Evolutionary conservation across 2,797 vertebrate species (phyloP).

Genomic region (Sebastes matsubarae): DNA sequence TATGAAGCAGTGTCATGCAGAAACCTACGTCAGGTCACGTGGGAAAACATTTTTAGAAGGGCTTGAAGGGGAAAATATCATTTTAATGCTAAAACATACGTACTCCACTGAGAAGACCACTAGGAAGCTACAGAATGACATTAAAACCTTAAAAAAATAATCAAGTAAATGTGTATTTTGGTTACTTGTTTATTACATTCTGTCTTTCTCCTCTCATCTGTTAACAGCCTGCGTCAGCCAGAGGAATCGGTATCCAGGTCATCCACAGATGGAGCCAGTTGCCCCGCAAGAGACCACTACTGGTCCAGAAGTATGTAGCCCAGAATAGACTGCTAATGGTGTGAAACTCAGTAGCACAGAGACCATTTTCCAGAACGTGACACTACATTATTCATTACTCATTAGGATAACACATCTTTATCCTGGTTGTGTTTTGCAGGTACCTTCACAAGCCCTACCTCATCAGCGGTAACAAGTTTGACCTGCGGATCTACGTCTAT

Average conservation of each 20-base stretch:
- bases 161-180: no score
- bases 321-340: background rate
- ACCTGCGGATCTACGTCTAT: slow-evolving; percentile 96
- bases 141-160: no score
- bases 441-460: slow-evolving; percentile 99
- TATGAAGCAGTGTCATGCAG: no score
- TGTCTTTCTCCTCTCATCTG: background rate
- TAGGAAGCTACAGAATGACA: no score
- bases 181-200: background rate
- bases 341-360: background rate
- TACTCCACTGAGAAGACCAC: no score
- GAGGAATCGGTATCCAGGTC: slow-evolving; percentile 96
- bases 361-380: background rate
- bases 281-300: slow-evolving; percentile 92
- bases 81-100: no score
- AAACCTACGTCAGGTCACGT: no score
- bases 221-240: slow-evolving; percentile 92
- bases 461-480: slow-evolving; percentile 97
- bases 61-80: no score
- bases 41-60: no score
- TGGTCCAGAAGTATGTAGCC: slow-evolving; percentile 86
- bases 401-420: background rate
- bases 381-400: no score
- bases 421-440: slow-evolving; percentile 64
- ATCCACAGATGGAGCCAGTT: slow-evolving; percentile 99